Evolutionary conservation across 1,140 invertebrate species (phyloP), one percentile per base, ranked within the genome.

Genomic region (Amphibalanus amphitrite): DNA sequence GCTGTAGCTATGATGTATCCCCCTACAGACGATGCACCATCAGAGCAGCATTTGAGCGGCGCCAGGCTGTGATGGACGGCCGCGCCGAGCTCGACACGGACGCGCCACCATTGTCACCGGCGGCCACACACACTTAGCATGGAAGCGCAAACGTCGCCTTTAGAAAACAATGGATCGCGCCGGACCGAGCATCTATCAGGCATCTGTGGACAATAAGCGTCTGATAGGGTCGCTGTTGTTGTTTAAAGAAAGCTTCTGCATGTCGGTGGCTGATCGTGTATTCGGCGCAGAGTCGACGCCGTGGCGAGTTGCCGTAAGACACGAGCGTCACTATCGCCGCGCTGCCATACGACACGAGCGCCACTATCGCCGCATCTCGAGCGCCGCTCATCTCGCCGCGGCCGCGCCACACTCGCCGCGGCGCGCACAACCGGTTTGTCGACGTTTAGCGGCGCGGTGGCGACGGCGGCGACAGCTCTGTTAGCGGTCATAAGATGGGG

Each of bases 91-190:
- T 8, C 47, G 47, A 59, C 47, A 59, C 47, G 47, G 47, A 13
- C 47, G 20, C 20, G 33, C 17, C 13, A 20, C 47, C 17, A 59
- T 59, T 59, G 47, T 59, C 47, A 13, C 47, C 47, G 10, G 13
- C 13, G 47, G 47, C 47, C 47, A 59, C 47, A 59, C 47, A 59
- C 47, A 23, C 47, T 59, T 59, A 59, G 47, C 47, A 59, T 59
- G 47, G 47, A 59, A 59, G 47, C 47, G 47, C 47, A 59, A 59
- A 59, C 47, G 47, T 59, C 47, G 47, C 47, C 47, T 59, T 59
- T 59, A 59, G 47, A 59, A 59, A 59, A 59, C 47, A 59, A 59
- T 59, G 47, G 47, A 59, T 59, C 47, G 47, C 10, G 47, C 47
- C 10, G 47, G 17, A 20, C 47, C 1, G 13, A 3, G 47, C 47